Conservation (phyloP, 2,888 invertebrate species). For the Geotrupes spiniger region DNA sequence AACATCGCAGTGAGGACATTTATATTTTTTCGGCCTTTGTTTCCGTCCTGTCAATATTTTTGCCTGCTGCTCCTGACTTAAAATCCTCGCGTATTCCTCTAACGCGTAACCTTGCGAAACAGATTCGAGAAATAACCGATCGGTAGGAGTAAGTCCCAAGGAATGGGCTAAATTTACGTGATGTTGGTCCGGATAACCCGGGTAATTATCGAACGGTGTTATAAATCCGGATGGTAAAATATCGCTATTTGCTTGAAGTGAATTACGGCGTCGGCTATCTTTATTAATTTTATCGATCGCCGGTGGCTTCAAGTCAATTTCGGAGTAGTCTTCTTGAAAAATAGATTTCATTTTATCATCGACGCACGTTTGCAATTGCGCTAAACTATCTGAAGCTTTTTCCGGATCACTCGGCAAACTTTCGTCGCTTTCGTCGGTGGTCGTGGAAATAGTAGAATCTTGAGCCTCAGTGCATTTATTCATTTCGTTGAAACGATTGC, state of each 20-base stretch:
- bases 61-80: slow-evolving; percentile 69
- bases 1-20: slow-evolving; percentile 85
- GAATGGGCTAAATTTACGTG: slow-evolving; percentile 30
- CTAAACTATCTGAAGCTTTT: neutral
- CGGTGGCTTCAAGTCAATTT: slow-evolving; percentile 6
- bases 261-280: neutral
- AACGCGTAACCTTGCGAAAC: slow-evolving; percentile 54
- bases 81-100: slow-evolving; percentile 69
- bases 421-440: slow-evolving; percentile 41
- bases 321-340: neutral
- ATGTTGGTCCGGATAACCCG: slow-evolving; percentile 29
- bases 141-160: slow-evolving; percentile 35
- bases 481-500: slow-evolving; percentile 1
- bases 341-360: slow-evolving; percentile 1
- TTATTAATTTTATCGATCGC: neutral
- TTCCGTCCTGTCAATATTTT: slow-evolving; percentile 67
- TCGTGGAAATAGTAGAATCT: slow-evolving; percentile 60
- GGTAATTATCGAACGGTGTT: slow-evolving; percentile 27
- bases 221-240: slow-evolving; percentile 3
- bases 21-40: slow-evolving; percentile 85
- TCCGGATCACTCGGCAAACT: slow-evolving; percentile 1
- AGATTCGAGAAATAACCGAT: slow-evolving; percentile 40
- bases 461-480: slow-evolving; percentile 44
- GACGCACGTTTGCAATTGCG: neutral
- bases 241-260: neutral